Evolutionary conservation across 2,888 invertebrate species (phyloP), one percentile per base, ranked within the genome.

Genomic region (Matsumyia berberina): DNA sequence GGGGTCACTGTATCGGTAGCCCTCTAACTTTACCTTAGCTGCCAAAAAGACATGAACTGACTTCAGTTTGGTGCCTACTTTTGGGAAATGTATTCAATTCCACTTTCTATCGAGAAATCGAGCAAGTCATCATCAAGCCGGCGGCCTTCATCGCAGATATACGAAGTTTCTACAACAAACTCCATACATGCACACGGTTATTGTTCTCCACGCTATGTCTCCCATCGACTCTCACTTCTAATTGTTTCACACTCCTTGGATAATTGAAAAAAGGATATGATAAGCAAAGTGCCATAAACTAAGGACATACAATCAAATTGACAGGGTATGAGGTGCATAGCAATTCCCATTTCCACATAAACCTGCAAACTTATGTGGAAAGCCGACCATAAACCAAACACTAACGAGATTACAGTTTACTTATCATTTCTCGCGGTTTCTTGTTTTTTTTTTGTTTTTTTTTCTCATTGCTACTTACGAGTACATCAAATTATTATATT

Each of bases 341-440:
- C 2, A 11, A 58, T 15, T 24, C 24, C 24, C 24, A 58, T 24
- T 35, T 24, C 9, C 35, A 24, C 24, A 64, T 64, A 49, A 37
- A 49, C 49, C 24, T 9, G 24, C 35, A 49, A 64, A 64, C 24
- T 19, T 49, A 37, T 66, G 37, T 29, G 29, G 19, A 66, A 46
- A 33, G 7, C 31, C 53, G 17, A 24, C 62, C 33, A 35, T 62
- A 73, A 73, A 62, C 42, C 35, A 58, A 51, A 58, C 55, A 53
- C 76, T 81, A 81, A 81, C 81, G 46, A 70, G 81, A 81, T 76
- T 81, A 81, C 12, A 44, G 76, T 73, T 87, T 86, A 87, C 86
- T 86, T 87, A 69, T 85, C 17, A 58, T 83, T 72, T 37, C 67
- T 55, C 67, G 62, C 67, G 49, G 51, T 62, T 74, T 82, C 60